phyloP scores from a whole-genome alignment of 1,140 invertebrate genomes.

The Aplysia californica region DNA sequence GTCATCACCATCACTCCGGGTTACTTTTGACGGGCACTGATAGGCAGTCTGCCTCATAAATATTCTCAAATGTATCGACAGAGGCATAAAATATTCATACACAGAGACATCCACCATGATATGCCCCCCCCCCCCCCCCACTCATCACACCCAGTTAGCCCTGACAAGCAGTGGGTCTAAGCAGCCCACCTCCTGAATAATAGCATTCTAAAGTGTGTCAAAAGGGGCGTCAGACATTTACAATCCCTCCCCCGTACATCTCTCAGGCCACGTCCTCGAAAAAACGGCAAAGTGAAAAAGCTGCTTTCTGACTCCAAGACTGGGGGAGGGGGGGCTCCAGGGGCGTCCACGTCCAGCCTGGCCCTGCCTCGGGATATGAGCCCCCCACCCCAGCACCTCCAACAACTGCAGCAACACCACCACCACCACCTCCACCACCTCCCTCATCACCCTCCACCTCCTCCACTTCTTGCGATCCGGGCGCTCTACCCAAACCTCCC shows the following conservation, averaged over 20 bases:
- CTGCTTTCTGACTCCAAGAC: slow-evolving; percentile 15
- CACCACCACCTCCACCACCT: neutral
- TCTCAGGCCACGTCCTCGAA: slow-evolving; percentile 26
- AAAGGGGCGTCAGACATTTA: too few species aligned
- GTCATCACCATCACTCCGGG: too few species aligned
- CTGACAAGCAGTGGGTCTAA: too few species aligned
- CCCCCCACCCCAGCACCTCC: neutral
- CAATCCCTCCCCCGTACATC: neutral
- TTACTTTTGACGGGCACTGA: too few species aligned
- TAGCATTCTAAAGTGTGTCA: too few species aligned
- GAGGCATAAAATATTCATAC: too few species aligned
- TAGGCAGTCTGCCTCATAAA: too few species aligned
- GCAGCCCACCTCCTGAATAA: too few species aligned
- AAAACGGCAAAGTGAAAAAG: slow-evolving; percentile 32
- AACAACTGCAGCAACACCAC: neutral
- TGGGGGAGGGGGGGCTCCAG: neutral
- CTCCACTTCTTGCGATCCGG: slow-evolving; percentile 19
- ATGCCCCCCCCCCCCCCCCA: too few species aligned
- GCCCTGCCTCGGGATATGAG: neutral
- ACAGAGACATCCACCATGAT: too few species aligned
- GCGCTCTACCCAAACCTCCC: slow-evolving; percentile 25
- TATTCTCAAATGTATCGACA: too few species aligned
- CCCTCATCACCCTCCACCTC: slow-evolving; percentile 7
- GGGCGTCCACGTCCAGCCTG: neutral
- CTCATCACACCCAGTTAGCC: too few species aligned